Evolutionary conservation across 2,113 vertebrate genomes (phyloP).

Genomic region (Phasianus colchicus): DNA sequence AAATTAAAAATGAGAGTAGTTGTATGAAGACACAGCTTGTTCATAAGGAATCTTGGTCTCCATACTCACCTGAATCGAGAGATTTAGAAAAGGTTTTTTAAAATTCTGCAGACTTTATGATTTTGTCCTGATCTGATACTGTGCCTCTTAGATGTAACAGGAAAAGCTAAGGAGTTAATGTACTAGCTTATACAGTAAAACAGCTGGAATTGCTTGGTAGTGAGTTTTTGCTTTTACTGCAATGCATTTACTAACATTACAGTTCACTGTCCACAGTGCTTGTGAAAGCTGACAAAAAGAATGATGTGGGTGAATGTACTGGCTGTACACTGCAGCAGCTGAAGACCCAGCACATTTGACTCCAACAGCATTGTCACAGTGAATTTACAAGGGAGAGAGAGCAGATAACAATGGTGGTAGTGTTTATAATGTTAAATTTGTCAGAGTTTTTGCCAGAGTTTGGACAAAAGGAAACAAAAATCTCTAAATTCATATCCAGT

Average conservation of each 20-base stretch:
- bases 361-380: neutral
- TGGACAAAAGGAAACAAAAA: neutral
- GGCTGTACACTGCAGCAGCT: neutral
- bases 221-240: neutral
- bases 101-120: neutral
- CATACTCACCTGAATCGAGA: neutral
- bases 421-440: neutral
- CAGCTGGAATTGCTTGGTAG: neutral
- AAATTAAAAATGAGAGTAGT: neutral
- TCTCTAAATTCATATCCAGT: neutral
- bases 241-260: neutral
- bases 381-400: rapidly evolving
- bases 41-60: neutral
- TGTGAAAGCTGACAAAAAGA: neutral
- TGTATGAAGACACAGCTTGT: neutral
- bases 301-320: neutral
- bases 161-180: neutral
- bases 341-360: neutral
- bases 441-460: neutral
- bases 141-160: neutral
- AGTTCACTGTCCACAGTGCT: neutral
- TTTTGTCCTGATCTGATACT: neutral
- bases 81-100: neutral
- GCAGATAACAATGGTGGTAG: neutral
- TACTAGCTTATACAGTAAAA: neutral